Percentiles rank a stretch among this genome's conserved stretches.
phyloP scores from a whole-genome alignment of 2,888 invertebrate genomes.

The Lobophora halterata region DNA sequence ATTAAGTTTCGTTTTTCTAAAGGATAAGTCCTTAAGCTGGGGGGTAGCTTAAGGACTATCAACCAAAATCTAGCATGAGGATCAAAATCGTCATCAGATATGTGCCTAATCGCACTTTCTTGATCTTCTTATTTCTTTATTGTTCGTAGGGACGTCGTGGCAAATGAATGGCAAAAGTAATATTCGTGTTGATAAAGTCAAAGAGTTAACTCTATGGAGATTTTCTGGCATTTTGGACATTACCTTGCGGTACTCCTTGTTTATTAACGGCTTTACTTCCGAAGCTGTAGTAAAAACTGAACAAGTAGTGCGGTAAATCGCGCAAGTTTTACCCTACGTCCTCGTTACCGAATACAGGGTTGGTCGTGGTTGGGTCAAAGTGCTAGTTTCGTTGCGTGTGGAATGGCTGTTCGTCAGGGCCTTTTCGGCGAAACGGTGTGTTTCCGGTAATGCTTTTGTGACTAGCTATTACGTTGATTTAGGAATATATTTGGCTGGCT shows the following conservation, averaged over 20 bases:
- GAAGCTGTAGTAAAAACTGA: slow-evolving; percentile 29
- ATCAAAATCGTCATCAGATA: too few species aligned
- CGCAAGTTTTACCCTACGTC: slow-evolving; percentile 29
- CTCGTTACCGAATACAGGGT: slow-evolving; percentile 24
- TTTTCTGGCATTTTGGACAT: neutral
- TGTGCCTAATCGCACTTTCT: too few species aligned
- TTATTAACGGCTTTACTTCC: slow-evolving; percentile 25
- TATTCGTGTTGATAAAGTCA: slow-evolving; percentile 30
- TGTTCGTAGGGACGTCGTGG: too few species aligned
- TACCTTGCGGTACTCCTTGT: slow-evolving; percentile 20
- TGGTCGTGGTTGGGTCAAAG: slow-evolving; percentile 19
- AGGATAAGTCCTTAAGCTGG: too few species aligned
- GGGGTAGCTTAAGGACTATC: too few species aligned
- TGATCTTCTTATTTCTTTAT: too few species aligned
- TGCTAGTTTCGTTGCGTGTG: slow-evolving; percentile 24
- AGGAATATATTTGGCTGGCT: slow-evolving; percentile 6
- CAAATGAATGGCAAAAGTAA: too few species aligned
- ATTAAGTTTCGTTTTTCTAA: too few species aligned
- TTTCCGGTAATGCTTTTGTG: slow-evolving; percentile 18
- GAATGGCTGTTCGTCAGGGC: slow-evolving; percentile 14
- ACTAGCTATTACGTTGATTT: slow-evolving; percentile 18
- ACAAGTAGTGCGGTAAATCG: slow-evolving; percentile 31
- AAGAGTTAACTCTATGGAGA: slow-evolving; percentile 15
- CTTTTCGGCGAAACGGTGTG: slow-evolving; percentile 17
- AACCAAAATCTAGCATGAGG: too few species aligned